Evolutionary conservation across 2,113 vertebrate species (phyloP).

Genomic region (Nothobranchius furzeri): DNA sequence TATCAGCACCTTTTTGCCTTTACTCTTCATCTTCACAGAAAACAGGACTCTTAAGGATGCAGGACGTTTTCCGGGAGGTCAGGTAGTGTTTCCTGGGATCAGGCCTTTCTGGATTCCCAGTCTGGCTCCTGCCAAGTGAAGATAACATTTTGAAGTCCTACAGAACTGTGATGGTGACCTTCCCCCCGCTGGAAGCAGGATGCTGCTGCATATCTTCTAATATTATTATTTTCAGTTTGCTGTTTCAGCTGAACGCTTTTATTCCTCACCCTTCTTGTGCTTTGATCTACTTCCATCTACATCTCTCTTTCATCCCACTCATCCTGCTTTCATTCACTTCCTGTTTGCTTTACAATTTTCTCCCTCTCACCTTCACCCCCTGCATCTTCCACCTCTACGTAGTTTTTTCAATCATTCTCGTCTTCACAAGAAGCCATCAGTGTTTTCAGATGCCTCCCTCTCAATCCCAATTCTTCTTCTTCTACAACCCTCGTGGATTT

Average conservation of each 20-base stretch:
- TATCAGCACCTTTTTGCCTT: neutral
- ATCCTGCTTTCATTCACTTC: slow-evolving; percentile 34
- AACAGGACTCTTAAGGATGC: neutral
- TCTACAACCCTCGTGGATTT: slow-evolving; percentile 23
- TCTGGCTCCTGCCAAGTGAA: slow-evolving; percentile 7
- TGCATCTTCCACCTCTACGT: slow-evolving; percentile 9
- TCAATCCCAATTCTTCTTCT: slow-evolving; percentile 6
- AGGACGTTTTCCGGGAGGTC: slow-evolving; percentile 7
- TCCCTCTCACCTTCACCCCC: slow-evolving; percentile 27
- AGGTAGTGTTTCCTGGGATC: neutral
- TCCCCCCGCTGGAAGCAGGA: slow-evolving; percentile 41
- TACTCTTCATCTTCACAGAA: neutral
- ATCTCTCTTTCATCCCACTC: slow-evolving; percentile 46
- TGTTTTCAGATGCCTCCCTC: slow-evolving; percentile 21
- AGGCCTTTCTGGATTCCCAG: neutral
- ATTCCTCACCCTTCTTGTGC: slow-evolving; percentile 35
- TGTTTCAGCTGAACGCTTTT: slow-evolving; percentile 57
- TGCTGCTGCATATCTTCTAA: slow-evolving; percentile 25
- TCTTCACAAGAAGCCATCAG: slow-evolving; percentile 19
- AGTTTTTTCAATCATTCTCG: slow-evolving; percentile 16
- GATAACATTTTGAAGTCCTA: slow-evolving; percentile 37
- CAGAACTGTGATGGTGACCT: slow-evolving; percentile 49
- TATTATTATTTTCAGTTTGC: slow-evolving; percentile 37
- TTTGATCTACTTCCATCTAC: slow-evolving; percentile 70
- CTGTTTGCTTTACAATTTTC: slow-evolving; percentile 59